Conservation (phyloP, 2,113 vertebrate genomes). For the Mesembrinibis cayennensis region DNA sequence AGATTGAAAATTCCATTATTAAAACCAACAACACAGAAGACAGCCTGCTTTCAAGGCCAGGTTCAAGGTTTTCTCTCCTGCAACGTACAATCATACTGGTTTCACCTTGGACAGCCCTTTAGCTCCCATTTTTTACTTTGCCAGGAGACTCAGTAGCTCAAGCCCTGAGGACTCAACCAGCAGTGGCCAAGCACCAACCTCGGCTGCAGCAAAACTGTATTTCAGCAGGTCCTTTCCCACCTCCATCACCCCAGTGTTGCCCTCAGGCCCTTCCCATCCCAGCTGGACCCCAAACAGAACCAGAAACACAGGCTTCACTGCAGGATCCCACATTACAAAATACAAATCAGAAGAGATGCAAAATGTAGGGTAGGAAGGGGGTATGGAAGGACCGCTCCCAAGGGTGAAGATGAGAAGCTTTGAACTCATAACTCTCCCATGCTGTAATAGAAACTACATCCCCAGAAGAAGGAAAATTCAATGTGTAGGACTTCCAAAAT, state of each 20-base stretch:
- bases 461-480: not conserved
- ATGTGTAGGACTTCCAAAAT: not conserved
- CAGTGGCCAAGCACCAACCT: not conserved
- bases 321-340: not conserved
- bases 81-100: rapidly evolving
- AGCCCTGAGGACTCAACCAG: not conserved
- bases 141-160: not conserved
- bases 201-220: not conserved
- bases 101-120: not conserved
- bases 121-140: not conserved
- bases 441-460: not conserved
- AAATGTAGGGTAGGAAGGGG: not conserved
- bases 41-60: not conserved
- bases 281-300: not conserved
- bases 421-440: slow-evolving; percentile 17
- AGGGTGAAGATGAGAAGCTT: not conserved
- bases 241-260: not conserved
- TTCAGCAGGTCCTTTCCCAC: not conserved
- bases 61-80: not conserved
- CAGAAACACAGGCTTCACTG: not conserved
- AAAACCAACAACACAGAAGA: not conserved
- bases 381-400: not conserved
- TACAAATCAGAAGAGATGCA: not conserved
- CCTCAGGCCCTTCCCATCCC: not conserved
- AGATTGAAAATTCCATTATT: not conserved